Evolutionary conservation across 2,797 vertebrate genomes (phyloP), one percentile per base, ranked within the genome.

Genomic region (Clarias fuscus): DNA sequence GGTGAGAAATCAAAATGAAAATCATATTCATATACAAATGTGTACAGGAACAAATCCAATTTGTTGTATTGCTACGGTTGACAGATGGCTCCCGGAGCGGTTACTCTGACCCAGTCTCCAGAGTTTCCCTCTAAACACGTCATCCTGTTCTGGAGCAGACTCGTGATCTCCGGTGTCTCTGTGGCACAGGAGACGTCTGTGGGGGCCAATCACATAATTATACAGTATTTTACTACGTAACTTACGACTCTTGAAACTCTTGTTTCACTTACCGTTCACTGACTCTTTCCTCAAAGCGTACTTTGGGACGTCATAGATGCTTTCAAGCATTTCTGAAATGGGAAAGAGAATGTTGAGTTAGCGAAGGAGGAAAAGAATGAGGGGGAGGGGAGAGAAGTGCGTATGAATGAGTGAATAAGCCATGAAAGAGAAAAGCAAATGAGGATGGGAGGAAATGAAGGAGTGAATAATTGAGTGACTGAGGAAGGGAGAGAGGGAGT

Each of bases 251-350:
- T n/a, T n/a, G n/a, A n/a, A n/a, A 30, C 0, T 48, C n/a, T 1
- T 0, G 7, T 62, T 56, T 68, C 1, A 58, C 87, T 92, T 91
- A 95, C 94, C 93, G 80, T 3, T 58, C 17, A 48, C 77, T 27
- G 78, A 67, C 84, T 87, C 24, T 33, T 7, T 90, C 86, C 89
- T 93, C 83, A 95, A 2, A 33, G 93, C 82, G 43, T 85, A 73
- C 65, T 91, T 94, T 0, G 95, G 95, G 0, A 95, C 90, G 0
- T 95, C 95, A 33, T 96, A 96, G 70, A 95, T 90, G 78, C 59
- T 89, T 22, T 95, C 95, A 59, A 84, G 71, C 18, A 73, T 62
- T 71, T 80, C 90, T 90, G 83, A 84, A 84, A 83, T 5, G 0
- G 4, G 8, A 53, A 82, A 53, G 40, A 82, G 68, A 82, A 30